Evolutionary conservation across 2,888 invertebrate genomes (phyloP).

Genomic region (Drosophila eohydei): DNA sequence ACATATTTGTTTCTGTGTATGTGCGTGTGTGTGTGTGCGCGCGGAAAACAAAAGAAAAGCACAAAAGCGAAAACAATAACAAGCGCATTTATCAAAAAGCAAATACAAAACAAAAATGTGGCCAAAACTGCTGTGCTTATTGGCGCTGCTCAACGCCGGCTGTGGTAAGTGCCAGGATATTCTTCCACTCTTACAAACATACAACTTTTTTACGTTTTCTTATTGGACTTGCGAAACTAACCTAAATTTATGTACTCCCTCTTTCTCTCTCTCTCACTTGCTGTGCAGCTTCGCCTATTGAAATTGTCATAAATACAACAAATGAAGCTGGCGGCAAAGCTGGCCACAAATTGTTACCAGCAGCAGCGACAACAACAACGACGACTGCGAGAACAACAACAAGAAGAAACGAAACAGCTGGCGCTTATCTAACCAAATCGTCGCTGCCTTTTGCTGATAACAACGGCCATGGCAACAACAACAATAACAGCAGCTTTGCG

Average conservation of each 20-base stretch:
- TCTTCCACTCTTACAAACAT: not conserved
- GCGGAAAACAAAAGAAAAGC: constrained; percentile 74
- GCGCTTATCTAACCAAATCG: constrained; percentile 69
- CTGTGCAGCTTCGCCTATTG: constrained; percentile 70
- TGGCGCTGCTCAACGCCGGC: constrained; percentile 51
- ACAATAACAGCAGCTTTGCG: constrained; percentile 34
- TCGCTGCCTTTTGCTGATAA: constrained; percentile 63
- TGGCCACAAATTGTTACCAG: constrained; percentile 46
- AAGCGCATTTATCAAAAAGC: constrained; percentile 40
- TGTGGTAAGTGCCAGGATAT: constrained; percentile 56
- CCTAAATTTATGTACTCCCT: constrained; percentile 39
- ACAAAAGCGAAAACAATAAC: constrained; percentile 51
- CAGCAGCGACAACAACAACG: constrained; percentile 30
- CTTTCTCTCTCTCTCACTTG: not conserved
- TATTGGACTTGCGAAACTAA: constrained; percentile 58
- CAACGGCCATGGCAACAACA: constrained; percentile 69
- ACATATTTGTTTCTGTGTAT: constrained; percentile 2
- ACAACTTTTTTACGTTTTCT: not conserved
- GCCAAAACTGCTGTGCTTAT: constrained; percentile 47
- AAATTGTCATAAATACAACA: constrained; percentile 67
- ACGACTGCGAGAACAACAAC: constrained; percentile 20
- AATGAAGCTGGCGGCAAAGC: constrained; percentile 46
- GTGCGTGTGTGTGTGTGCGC: constrained; percentile 34
- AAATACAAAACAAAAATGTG: constrained; percentile 45
- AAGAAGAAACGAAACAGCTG: constrained; percentile 68